These are phyloP conservation scores for Porites cylindrica DNA, from an alignment of 92 coral and sea anemone genomes.

Conservation along the genomic window DNA sequence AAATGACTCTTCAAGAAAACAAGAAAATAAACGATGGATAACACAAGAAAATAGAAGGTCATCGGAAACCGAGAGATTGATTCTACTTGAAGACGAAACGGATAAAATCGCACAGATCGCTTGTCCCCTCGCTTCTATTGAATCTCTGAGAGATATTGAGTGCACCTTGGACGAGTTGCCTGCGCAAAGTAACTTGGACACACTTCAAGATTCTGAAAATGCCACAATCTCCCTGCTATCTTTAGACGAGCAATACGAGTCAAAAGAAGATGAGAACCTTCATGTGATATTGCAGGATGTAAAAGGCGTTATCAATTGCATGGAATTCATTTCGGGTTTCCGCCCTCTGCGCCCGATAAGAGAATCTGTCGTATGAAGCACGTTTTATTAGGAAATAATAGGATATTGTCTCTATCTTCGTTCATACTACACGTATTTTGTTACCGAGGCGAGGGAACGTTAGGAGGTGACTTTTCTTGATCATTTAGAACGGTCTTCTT, in stretches of 20 bases:
- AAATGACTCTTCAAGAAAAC: background rate
- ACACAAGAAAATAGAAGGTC: background rate
- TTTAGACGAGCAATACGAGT: constrained; percentile 31
- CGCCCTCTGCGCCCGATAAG: constrained; percentile 7
- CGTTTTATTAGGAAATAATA: background rate
- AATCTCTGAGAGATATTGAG: constrained; percentile 12
- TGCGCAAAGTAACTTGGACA: background rate
- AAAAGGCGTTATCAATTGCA: background rate
- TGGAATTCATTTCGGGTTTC: background rate
- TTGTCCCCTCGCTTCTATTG: constrained; percentile 36
- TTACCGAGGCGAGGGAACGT: too few relatives aligned
- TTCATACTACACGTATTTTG: too few relatives aligned
- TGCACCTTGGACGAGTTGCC: background rate
- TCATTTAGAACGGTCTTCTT: too few relatives aligned
- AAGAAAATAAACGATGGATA: background rate
- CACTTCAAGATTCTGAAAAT: constrained; percentile 8
- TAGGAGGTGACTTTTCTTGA: too few relatives aligned
- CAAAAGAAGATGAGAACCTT: constrained; percentile 22
- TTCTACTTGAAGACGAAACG: background rate
- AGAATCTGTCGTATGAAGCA: constrained; percentile 23
- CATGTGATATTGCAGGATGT: background rate
- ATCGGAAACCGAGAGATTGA: constrained; percentile 9
- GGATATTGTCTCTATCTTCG: too few relatives aligned
- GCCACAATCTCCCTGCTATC: constrained; percentile 18
- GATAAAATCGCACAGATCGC: background rate